A percentile compares a stretch with the other conserved stretches of the same genome.
These are phyloP conservation scores for Philereme vetulata DNA, from an alignment of 2,888 invertebrate genomes.

Conservation along the genomic window DNA sequence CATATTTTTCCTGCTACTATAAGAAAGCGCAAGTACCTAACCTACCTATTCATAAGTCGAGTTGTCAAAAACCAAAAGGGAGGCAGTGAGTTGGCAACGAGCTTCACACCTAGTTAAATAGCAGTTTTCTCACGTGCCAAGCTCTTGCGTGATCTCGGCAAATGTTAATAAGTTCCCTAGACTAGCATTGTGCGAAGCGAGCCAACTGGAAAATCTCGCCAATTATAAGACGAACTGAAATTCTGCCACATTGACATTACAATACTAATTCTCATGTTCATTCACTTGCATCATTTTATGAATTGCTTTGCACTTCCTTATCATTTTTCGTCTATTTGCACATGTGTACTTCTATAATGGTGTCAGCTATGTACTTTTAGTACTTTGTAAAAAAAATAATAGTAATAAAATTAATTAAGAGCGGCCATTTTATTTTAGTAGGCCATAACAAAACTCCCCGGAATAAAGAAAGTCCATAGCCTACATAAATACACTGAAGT, in stretches of 20 bases:
- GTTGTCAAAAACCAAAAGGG: conserved; percentile 8
- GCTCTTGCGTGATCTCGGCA: conserved; percentile 43
- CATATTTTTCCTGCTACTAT: neutral
- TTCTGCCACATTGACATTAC: conserved; percentile 39
- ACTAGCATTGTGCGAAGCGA: conserved; percentile 49
- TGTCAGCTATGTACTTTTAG: no score
- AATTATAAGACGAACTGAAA: conserved; percentile 61
- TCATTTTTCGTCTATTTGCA: conserved; percentile 9
- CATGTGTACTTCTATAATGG: neutral
- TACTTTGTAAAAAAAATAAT: no score
- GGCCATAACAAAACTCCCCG: no score
- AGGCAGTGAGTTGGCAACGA: conserved; percentile 17
- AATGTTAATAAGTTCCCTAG: conserved; percentile 69
- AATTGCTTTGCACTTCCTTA: conserved; percentile 38
- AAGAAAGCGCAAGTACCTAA: neutral
- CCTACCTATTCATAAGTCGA: conserved; percentile 1
- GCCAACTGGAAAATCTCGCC: conserved; percentile 66
- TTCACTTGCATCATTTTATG: conserved; percentile 39
- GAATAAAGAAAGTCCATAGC: no score
- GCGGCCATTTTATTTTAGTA: no score
- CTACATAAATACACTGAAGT: no score
- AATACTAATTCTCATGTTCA: conserved; percentile 40
- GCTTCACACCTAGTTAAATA: conserved; percentile 26
- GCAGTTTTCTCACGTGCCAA: conserved; percentile 39
- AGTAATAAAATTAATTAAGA: no score